Percentiles rank a stretch among this genome's conserved stretches.
Evolutionary conservation across 2,113 vertebrate genomes (phyloP).

Genomic region (Girardinichthys multiradiatus): DNA sequence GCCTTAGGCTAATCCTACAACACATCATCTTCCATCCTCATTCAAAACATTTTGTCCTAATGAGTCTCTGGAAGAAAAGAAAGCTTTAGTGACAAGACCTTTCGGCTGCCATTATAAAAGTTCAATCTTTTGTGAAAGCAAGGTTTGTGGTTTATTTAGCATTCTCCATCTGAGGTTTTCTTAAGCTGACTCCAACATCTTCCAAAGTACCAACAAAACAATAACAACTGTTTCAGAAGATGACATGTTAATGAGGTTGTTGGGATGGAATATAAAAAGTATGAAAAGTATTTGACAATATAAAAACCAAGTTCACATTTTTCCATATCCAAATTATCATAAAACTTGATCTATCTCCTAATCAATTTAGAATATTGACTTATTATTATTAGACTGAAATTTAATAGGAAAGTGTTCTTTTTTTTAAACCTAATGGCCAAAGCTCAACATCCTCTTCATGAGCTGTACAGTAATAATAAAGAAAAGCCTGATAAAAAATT

Average conservation of each 20-base stretch:
- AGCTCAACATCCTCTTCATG: no score
- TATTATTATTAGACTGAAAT: no score
- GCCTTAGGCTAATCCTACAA: constrained; percentile 48
- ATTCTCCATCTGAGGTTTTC: constrained; percentile 6
- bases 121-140: constrained; percentile 13
- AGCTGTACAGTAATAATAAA: no score
- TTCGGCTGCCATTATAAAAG: constrained; percentile 25
- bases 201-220: background rate
- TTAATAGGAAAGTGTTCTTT: no score
- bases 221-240: background rate
- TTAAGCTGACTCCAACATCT: constrained; percentile 1
- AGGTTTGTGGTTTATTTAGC: background rate
- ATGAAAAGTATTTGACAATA: background rate
- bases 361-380: no score
- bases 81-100: constrained; percentile 48
- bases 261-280: background rate
- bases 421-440: no score
- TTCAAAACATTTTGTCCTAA: constrained; percentile 50
- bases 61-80: constrained; percentile 11
- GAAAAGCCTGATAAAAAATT: no score
- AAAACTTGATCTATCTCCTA: no score
- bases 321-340: no score
- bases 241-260: background rate
- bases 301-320: no score
- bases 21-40: constrained; percentile 48